Base-by-base conservation (phyloP, 2,888 invertebrate genomes). In the Xylophagus ater region DNA sequence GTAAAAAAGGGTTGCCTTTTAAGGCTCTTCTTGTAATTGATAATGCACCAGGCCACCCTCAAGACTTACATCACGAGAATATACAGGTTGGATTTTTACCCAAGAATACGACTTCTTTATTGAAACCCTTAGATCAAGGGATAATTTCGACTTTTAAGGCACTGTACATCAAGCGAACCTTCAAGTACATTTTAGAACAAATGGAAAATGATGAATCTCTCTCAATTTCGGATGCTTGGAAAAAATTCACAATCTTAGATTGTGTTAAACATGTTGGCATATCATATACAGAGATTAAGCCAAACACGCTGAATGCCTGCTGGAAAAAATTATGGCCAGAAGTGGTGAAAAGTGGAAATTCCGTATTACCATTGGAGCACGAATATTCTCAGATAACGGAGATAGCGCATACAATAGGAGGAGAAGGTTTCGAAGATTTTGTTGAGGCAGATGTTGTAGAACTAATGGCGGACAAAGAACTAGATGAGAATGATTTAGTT, bases 251-350 rank as follows among this genome's bases (percentile, higher is more conserved):
- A 14, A 29, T 29, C 36, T 45, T 49, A 40, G 37, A 51, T 36
- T 49, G 41, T 39, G 44, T 51, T 15, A 41, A 45, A 24, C 31
- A 45, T 18, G 42, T 38, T 40, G 47, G 29, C 34, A 39, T 36
- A 38, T 44, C 44, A 37, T 44, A 29, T 10, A n/a, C n/a, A n/a
- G n/a, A n/a, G n/a, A 40, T 50, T 18, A 45, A 43, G 37, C 40
- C 42, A 45, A 46, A 46, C 34, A 51, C 46, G 33, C 40, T 48
- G 23, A 51, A 51, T 44, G 45, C 44, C 29, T 49, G 49, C 35
- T 52, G 49, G 49, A 50, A 48, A 47, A 47, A 45, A 33, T 36
- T 51, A 30, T 50, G 49, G 44, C 47, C 49, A 40, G 48, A 45
- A 24, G 41, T 40, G 34, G 46, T 46, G 28, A 38, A 36, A 43